These are phyloP conservation scores for Drosophila fuyamai DNA, from an alignment of 1,140 invertebrate species.

Conservation along the genomic window DNA sequence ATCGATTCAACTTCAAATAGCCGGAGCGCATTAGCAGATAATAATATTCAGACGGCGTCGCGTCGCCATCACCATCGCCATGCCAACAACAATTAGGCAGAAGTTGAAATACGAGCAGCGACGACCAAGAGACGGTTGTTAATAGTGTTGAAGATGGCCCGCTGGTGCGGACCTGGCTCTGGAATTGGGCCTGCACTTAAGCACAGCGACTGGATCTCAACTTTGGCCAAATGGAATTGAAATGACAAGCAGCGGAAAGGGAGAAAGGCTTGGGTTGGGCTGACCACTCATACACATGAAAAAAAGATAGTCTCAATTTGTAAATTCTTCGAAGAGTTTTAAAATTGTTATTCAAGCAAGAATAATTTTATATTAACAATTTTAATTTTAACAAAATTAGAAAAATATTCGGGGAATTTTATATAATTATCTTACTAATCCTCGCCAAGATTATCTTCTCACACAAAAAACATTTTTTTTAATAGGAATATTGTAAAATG, in stretches of 20 bases:
- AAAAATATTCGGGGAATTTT: no score
- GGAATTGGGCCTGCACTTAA: conserved; percentile 65
- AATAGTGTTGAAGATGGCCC: conserved; percentile 37
- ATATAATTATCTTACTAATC: no score
- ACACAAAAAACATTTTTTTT: no score
- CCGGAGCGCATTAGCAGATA: conserved; percentile 40
- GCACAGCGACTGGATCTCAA: conserved; percentile 73
- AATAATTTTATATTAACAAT: no score
- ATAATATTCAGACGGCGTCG: conserved; percentile 50
- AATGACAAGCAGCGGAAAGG: conserved; percentile 55
- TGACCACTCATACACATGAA: conserved; percentile 6
- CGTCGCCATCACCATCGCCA: conserved; percentile 16
- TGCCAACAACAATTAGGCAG: conserved; percentile 50
- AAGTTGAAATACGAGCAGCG: conserved; percentile 49
- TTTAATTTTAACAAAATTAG: no score
- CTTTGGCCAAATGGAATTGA: conserved; percentile 76
- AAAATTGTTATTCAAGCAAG: no score
- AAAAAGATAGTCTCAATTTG: neutral
- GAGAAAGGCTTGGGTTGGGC: conserved; percentile 14
- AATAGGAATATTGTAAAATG: no score
- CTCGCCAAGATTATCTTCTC: no score
- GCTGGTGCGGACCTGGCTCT: conserved; percentile 10
- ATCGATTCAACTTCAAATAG: conserved; percentile 49
- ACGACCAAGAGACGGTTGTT: conserved; percentile 12
- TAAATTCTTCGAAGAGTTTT: no score